Conservation (phyloP, 1,140 invertebrate genomes). For the Lysiphlebus fabarum region DNA sequence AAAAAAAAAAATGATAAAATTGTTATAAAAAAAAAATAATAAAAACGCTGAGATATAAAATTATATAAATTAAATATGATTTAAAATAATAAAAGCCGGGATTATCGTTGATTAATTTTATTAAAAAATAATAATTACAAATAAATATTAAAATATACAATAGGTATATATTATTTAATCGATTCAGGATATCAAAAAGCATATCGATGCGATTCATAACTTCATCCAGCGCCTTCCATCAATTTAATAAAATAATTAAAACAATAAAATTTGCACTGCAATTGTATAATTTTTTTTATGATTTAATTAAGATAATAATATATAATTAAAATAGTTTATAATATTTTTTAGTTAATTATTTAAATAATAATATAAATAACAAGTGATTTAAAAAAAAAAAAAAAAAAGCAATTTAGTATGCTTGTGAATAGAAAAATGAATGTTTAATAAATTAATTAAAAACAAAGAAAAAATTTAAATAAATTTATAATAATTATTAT, state of each 20-base stretch:
- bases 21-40: conserved; percentile 3
- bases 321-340: neutral
- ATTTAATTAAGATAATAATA: conserved; percentile 2
- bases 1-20: conserved; percentile 8
- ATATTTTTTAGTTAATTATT: too few relatives aligned
- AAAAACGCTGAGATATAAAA: neutral
- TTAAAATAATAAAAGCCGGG: too few relatives aligned
- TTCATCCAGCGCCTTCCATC: conserved; percentile 19
- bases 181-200: conserved; percentile 13
- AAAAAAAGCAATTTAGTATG: conserved; percentile 13
- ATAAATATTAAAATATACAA: neutral
- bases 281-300: conserved; percentile 6
- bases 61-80: too few relatives aligned
- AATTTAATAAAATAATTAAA: conserved; percentile 8
- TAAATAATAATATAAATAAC: too few relatives aligned
- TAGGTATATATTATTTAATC: neutral
- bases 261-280: neutral
- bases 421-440: conserved; percentile 1
- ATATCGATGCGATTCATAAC: conserved; percentile 16
- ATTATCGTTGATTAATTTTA: conserved; percentile 1
- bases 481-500: too few relatives aligned
- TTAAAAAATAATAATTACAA: conserved; percentile 1
- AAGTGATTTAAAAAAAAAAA: neutral
- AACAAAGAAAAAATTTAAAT: too few relatives aligned
- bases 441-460: conserved; percentile 2